Base-by-base conservation (phyloP, 1,140 invertebrate genomes). In the Tetramorium alpestre region DNA sequence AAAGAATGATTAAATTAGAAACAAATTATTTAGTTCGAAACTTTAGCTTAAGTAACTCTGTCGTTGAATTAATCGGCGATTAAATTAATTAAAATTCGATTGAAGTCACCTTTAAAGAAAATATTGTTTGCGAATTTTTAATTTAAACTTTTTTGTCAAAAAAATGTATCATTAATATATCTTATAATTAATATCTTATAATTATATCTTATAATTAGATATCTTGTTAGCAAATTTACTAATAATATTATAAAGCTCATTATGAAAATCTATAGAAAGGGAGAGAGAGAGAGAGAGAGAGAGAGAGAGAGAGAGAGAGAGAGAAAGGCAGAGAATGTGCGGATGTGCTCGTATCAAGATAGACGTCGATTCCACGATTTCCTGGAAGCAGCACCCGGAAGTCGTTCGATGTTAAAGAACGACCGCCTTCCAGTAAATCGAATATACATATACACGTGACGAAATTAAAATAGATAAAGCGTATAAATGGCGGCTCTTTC, bases 381-480 rank as follows among this genome's bases (percentile, higher is more conserved):
- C 69, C 13, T 18, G 25, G 69, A 75, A 84, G 1, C 13, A 22
- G 25, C 28, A 84, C 8, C 80, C 80, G 80, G 69, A 84, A 84
- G 80, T 73, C 41, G 28, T 60, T 84, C 7, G 25, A 60, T 47
- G 47, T 81, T 69, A 58, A 60, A 73, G 80, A 72, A 44, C 80
- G 25, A 33, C 44, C 69, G 67, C 18, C 41, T 28, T 75, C 69
- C 41, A 62, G 69, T 75, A 84, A 84, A 75, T 75, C 69, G 69
- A 84, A 69, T 41, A 41, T 41, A 69, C 65, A 69, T 41, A 49
- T 33, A 72, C 22, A 51, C 38, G 49, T 25, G 51, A 82, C 22
- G 65, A 82, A 87, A 87, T 82, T 84, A 72, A 82, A 72, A 82
- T 87, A 87, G 85, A 87, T 87, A 87, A 86, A 62, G 41, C 44